Conservation (phyloP, 2,797 vertebrate species). For the Pitangus sulphuratus region DNA sequence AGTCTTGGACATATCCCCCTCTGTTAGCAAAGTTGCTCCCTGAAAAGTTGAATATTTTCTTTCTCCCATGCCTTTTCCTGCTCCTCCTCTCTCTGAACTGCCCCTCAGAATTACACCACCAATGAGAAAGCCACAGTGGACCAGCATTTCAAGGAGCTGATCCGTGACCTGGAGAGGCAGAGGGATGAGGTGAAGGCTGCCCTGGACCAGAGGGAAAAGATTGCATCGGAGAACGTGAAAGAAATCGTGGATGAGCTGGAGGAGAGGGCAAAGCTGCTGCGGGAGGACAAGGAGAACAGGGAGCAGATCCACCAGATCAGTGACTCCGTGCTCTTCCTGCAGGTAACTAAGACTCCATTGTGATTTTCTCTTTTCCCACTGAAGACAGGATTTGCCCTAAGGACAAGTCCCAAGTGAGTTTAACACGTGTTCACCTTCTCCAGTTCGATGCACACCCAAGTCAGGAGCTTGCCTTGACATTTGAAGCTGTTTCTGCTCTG, state of each 20-base stretch:
- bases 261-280: constrained; percentile 77
- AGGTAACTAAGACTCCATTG: constrained; percentile 52
- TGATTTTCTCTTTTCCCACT: neutral
- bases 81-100: neutral
- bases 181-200: constrained; percentile 80
- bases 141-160: constrained; percentile 81
- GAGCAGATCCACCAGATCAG: constrained; percentile 82
- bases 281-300: constrained; percentile 80
- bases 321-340: constrained; percentile 81
- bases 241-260: constrained; percentile 79
- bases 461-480: neutral
- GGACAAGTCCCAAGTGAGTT: neutral
- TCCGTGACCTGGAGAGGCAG: constrained; percentile 81
- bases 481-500: neutral
- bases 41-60: neutral
- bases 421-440: neutral
- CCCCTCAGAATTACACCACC: constrained; percentile 78
- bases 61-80: neutral
- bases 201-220: constrained; percentile 79
- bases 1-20: neutral
- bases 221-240: constrained; percentile 78
- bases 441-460: neutral
- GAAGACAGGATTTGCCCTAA: neutral
- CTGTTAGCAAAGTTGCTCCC: neutral
- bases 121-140: constrained; percentile 81